These are phyloP conservation scores for Lithophane ornitopus DNA, from an alignment of 2,888 invertebrate genomes.

Conservation along the genomic window DNA sequence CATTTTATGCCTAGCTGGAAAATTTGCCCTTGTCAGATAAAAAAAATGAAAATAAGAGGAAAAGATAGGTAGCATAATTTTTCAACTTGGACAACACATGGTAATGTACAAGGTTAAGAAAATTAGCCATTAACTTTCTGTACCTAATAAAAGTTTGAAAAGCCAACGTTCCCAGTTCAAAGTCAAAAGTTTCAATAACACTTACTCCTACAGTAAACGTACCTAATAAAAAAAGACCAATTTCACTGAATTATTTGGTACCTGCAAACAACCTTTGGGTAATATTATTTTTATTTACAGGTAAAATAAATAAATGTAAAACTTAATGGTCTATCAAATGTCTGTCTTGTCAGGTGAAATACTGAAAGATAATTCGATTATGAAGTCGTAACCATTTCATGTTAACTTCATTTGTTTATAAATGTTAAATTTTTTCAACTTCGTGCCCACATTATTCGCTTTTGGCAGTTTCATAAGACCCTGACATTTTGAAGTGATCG, in stretches of 20 bases:
- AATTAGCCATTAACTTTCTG: constrained; percentile 6
- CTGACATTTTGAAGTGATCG: constrained; percentile 62
- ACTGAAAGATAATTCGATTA: constrained; percentile 25
- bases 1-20: neutral
- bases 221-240: constrained; percentile 27
- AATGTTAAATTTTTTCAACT: neutral
- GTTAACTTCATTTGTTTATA: neutral
- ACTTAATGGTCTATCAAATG: constrained; percentile 11
- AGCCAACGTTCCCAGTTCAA: neutral
- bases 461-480: constrained; percentile 45
- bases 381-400: constrained; percentile 13
- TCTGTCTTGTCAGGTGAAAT: constrained; percentile 8
- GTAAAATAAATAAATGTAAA: constrained; percentile 15
- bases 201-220: neutral
- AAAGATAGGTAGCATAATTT: neutral
- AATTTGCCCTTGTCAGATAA: neutral
- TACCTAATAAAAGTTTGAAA: constrained; percentile 3
- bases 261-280: neutral
- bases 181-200: constrained; percentile 28
- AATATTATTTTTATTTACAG: constrained; percentile 4
- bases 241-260: constrained; percentile 11
- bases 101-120: neutral
- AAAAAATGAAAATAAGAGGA: neutral
- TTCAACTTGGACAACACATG: neutral
- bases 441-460: constrained; percentile 6